phyloP scores from a whole-genome alignment of 2,797 vertebrate genomes.

The Bradypodion pumilum region DNA sequence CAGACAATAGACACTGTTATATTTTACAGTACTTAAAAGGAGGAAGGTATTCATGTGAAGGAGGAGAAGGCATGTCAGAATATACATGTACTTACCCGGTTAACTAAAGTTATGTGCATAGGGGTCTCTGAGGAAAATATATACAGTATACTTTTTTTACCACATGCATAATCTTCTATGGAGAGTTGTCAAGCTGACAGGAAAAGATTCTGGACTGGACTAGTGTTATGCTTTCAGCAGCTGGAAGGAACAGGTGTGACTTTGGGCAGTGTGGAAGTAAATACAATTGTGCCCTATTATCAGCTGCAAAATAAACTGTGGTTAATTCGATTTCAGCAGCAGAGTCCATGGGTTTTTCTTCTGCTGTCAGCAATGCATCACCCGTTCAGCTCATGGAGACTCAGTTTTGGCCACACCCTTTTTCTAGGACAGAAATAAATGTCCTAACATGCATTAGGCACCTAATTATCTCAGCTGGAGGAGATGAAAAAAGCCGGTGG shows the following conservation, averaged over 20 bases:
- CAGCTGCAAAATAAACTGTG: neutral
- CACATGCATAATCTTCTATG: neutral
- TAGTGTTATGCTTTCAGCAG: neutral
- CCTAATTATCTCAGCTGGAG: slow-evolving; percentile 60
- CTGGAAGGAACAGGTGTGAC: no score
- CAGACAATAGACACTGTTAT: neutral
- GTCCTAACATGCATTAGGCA: slow-evolving; percentile 51
- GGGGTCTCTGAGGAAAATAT: neutral
- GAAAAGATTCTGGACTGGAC: neutral
- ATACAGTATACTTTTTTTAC: neutral
- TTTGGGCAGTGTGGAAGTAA: neutral
- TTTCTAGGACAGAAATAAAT: slow-evolving; percentile 78
- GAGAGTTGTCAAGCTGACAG: neutral
- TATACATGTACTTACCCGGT: neutral
- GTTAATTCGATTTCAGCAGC: neutral
- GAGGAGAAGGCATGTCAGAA: neutral
- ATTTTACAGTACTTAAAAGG: neutral
- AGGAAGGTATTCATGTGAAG: neutral
- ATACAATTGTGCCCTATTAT: neutral
- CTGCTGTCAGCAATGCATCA: neutral
- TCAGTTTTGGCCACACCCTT: slow-evolving; percentile 65
- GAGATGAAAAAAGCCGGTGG: slow-evolving; percentile 13
- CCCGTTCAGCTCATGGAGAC: slow-evolving; percentile 24
- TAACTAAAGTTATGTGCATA: neutral
- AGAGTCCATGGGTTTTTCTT: neutral